Percentiles rank a stretch among this genome's conserved stretches.
phyloP scores from a whole-genome alignment of 2,797 vertebrate species.

The Gobionotothen gibberifrons region DNA sequence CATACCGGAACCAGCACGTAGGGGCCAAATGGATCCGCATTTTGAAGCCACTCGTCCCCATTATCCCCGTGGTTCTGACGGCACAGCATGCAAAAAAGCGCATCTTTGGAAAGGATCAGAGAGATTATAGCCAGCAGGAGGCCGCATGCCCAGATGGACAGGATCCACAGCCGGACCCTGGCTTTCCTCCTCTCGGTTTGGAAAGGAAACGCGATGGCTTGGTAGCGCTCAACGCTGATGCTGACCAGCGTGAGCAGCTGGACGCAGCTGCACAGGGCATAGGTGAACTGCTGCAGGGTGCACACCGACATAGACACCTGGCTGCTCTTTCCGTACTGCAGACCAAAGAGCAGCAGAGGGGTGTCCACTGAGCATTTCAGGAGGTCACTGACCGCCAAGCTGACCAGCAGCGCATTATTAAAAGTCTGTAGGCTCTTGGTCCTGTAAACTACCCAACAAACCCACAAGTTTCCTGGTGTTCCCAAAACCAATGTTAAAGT shows the following conservation, averaged over 20 bases:
- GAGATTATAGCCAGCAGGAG: slow-evolving; percentile 62
- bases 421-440: slow-evolving; percentile 68
- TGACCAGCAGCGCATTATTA: slow-evolving; percentile 74
- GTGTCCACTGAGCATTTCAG: slow-evolving; percentile 74
- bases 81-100: slow-evolving; percentile 65
- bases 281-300: slow-evolving; percentile 75
- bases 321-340: slow-evolving; percentile 11
- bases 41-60: not conserved
- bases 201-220: slow-evolving; percentile 74
- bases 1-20: slow-evolving; percentile 77
- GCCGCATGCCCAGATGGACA: slow-evolving; percentile 67
- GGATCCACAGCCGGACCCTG: slow-evolving; percentile 67
- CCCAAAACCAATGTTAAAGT: slow-evolving; percentile 57
- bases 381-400: slow-evolving; percentile 71
- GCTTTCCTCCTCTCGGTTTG: slow-evolving; percentile 54
- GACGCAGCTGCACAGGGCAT: slow-evolving; percentile 75
- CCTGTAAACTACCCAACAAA: slow-evolving; percentile 72
- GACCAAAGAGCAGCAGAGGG: slow-evolving; percentile 65
- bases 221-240: slow-evolving; percentile 78
- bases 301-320: slow-evolving; percentile 48
- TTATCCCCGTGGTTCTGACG: slow-evolving; percentile 1
- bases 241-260: slow-evolving; percentile 78
- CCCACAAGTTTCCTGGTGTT: slow-evolving; percentile 70
- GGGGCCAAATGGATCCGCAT: slow-evolving; percentile 65
- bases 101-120: slow-evolving; percentile 50